Evolutionary conservation across 2,113 vertebrate genomes (phyloP).

Genomic region (Perca schrenkii): DNA sequence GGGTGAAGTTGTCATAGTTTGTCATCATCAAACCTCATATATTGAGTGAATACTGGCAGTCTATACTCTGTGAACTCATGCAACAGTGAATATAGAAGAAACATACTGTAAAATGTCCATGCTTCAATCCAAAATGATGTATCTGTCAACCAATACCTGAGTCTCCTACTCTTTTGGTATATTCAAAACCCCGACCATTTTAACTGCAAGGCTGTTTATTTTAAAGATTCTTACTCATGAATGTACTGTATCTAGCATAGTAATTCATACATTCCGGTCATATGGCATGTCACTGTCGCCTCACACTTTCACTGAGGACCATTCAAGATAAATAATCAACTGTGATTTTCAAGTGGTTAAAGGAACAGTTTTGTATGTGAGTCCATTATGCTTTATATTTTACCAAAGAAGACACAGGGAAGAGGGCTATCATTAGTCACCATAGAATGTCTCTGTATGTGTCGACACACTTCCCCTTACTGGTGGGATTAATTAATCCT

Average conservation of each 20-base stretch:
- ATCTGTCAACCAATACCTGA: neutral
- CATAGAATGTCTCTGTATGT: too few species aligned
- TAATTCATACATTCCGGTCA: neutral
- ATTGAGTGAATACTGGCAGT: neutral
- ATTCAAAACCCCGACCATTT: neutral
- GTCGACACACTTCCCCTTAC: too few species aligned
- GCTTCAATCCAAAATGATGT: neutral
- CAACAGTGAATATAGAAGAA: neutral
- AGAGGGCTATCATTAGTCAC: too few species aligned
- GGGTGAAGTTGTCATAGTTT: neutral
- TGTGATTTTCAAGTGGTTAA: too few species aligned
- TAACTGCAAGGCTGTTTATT: neutral
- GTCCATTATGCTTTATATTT: too few species aligned
- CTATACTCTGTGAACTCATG: neutral
- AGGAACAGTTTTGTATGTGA: too few species aligned
- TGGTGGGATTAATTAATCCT: too few species aligned
- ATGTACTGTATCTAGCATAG: neutral
- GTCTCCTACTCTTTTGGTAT: neutral
- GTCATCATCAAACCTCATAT: constrained; percentile 21
- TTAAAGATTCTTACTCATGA: neutral
- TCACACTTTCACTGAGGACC: too few species aligned
- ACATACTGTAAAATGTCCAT: neutral
- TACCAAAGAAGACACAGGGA: too few species aligned
- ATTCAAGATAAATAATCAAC: too few species aligned
- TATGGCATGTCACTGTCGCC: too few species aligned